Evolutionary conservation across 92 coral and sea anemone genomes (phyloP).

Genomic region (Zoanthus sansibaricus): DNA sequence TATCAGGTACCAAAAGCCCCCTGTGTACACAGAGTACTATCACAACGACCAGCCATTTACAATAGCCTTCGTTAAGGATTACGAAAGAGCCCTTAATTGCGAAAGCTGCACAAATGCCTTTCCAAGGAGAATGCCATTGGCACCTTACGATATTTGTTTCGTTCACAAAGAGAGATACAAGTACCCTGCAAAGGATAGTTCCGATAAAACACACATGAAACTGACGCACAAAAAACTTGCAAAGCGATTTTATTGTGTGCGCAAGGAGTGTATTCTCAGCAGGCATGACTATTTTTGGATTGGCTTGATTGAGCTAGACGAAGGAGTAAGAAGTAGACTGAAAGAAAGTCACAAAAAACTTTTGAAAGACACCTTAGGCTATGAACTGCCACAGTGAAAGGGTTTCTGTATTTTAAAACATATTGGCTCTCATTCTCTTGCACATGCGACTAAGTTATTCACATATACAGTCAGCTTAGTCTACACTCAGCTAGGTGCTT

Average conservation of each 20-base stretch:
- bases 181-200: conserved; percentile 60
- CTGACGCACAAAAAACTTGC: conserved; percentile 15
- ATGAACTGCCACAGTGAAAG: conserved; percentile 31
- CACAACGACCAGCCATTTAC: conserved; percentile 52
- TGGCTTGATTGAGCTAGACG: conserved; percentile 34
- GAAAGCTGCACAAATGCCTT: conserved; percentile 53
- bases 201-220: neutral
- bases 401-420: conserved; percentile 25
- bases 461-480: conserved; percentile 20
- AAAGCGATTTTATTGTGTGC: conserved; percentile 9
- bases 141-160: conserved; percentile 52
- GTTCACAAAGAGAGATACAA: conserved; percentile 59
- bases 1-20: conserved; percentile 54
- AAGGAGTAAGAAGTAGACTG: conserved; percentile 26
- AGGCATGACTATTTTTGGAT: conserved; percentile 19
- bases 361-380: conserved; percentile 36
- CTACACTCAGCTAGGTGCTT: conserved; percentile 33
- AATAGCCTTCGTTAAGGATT: conserved; percentile 42
- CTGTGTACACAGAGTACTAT: conserved; percentile 18
- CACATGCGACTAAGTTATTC: conserved; percentile 30
- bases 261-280: neutral
- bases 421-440: conserved; percentile 19
- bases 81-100: conserved; percentile 35
- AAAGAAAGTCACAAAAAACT: conserved; percentile 36
- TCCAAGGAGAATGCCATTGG: conserved; percentile 35